Evolutionary conservation across 2,113 vertebrate species (phyloP).

Genomic region (Odontophorus gujanensis): DNA sequence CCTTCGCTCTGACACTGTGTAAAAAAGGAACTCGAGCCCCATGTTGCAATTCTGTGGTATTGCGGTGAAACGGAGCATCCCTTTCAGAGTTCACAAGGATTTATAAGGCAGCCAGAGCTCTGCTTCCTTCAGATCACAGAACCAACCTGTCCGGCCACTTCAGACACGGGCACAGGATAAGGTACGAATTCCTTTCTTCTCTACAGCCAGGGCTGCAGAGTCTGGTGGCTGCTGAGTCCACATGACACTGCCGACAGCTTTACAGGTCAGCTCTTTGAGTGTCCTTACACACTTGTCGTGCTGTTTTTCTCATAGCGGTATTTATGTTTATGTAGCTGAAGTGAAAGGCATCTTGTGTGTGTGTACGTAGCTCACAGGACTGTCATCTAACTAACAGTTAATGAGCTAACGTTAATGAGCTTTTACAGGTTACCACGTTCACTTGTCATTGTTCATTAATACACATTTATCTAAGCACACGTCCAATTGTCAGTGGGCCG

Average conservation of each 20-base stretch:
- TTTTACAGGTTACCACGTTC: not conserved
- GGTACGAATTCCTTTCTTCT: slow-evolving; percentile 46
- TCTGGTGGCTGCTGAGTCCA: not conserved
- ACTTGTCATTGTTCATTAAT: too few species aligned
- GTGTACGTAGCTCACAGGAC: not conserved
- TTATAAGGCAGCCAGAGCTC: slow-evolving; percentile 32
- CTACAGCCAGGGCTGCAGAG: not conserved
- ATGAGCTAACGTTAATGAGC: not conserved
- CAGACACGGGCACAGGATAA: not conserved
- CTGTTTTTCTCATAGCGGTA: not conserved
- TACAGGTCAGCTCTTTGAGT: not conserved
- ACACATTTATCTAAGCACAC: too few species aligned
- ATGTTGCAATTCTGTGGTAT: slow-evolving; percentile 69
- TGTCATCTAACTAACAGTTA: not conserved
- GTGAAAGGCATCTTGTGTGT: rapidly evolving
- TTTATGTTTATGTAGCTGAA: not conserved
- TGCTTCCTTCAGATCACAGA: slow-evolving; percentile 28
- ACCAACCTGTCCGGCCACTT: not conserved
- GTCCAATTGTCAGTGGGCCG: not conserved
- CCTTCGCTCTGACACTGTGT: slow-evolving; percentile 10
- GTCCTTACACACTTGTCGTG: not conserved
- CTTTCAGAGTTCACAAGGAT: slow-evolving; percentile 4
- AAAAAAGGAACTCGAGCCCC: slow-evolving; percentile 35
- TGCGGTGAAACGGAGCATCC: slow-evolving; percentile 53
- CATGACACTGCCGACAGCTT: not conserved